phyloP scores from a whole-genome alignment of 2,797 vertebrate genomes.

The Botia kubotai region DNA sequence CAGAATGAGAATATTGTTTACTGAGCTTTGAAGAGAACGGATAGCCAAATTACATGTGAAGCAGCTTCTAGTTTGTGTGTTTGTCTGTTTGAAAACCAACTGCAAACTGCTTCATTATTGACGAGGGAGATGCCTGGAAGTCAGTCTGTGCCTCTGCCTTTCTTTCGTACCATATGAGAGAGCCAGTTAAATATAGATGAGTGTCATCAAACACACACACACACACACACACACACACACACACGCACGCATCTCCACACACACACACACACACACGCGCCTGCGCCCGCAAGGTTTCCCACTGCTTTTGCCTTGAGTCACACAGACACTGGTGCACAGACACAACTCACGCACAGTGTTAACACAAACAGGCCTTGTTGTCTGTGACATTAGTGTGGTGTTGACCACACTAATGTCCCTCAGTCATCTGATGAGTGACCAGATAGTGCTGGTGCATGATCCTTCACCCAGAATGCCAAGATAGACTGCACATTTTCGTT shows the following conservation, averaged over 20 bases:
- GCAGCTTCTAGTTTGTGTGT: conserved; percentile 12
- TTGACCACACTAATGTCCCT: conserved; percentile 24
- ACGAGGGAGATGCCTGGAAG: conserved; percentile 59
- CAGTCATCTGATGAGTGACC: conserved; percentile 18
- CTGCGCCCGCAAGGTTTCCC: conserved; percentile 43
- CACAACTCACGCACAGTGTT: conserved; percentile 11
- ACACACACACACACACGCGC: conserved; percentile 16
- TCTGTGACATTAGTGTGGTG: not conserved
- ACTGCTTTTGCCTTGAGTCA: conserved; percentile 46
- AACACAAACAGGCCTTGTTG: conserved; percentile 21
- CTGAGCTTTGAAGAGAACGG: conserved; percentile 20
- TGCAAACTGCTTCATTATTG: conserved; percentile 62
- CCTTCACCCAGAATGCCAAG: not conserved
- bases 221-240: conserved; percentile 9
- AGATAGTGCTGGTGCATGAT: conserved; percentile 9
- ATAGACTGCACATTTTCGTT: conserved; percentile 2
- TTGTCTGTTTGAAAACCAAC: conserved; percentile 54
- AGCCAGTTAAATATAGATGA: conserved; percentile 67
- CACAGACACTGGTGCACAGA: conserved; percentile 40
- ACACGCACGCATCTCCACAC: not conserved
- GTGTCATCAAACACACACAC: conserved; percentile 56
- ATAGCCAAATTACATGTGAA: conserved; percentile 41
- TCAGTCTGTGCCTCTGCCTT: conserved; percentile 53
- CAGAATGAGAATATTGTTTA: not conserved
- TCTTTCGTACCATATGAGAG: conserved; percentile 61